Percentiles rank a stretch among this genome's conserved stretches.
phyloP scores from a whole-genome alignment of 2,797 vertebrate species.

The Malurus splendens region DNA sequence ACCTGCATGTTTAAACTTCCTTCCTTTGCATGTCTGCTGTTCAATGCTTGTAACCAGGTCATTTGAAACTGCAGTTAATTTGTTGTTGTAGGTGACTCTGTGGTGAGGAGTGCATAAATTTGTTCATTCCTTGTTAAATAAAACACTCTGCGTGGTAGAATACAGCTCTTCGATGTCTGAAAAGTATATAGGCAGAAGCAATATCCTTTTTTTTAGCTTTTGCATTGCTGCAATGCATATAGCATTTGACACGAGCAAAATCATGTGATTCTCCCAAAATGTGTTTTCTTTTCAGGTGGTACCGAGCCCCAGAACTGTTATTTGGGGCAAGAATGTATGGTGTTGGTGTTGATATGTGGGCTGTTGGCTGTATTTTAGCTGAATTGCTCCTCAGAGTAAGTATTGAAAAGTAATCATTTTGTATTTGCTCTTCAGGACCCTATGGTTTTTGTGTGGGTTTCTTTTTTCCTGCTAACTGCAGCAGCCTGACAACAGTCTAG shows the following conservation, averaged over 20 bases:
- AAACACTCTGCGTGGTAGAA: neutral
- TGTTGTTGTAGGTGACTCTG: rapidly evolving
- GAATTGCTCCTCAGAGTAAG: conserved; percentile 92
- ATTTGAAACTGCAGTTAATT: neutral
- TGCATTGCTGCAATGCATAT: neutral
- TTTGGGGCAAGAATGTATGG: conserved; percentile 97
- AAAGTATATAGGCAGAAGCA: neutral
- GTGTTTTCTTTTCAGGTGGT: conserved; percentile 81
- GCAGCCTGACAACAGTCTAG: neutral
- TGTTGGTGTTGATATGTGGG: conserved; percentile 98
- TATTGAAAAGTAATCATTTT: neutral
- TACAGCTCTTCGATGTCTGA: neutral
- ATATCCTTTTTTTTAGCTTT: neutral
- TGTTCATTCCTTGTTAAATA: neutral
- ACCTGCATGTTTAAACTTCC: neutral
- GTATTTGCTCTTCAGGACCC: neutral
- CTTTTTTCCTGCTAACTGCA: neutral
- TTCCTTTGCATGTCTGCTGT: neutral
- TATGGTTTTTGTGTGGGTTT: neutral
- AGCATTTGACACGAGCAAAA: neutral
- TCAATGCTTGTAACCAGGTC: neutral
- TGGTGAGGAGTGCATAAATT: neutral
- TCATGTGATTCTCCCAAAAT: neutral
- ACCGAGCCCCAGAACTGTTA: conserved; percentile 90
- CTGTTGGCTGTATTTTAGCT: conserved; percentile 95